phyloP scores from a whole-genome alignment of 2,888 invertebrate species.

The Coenonympha arcania region DNA sequence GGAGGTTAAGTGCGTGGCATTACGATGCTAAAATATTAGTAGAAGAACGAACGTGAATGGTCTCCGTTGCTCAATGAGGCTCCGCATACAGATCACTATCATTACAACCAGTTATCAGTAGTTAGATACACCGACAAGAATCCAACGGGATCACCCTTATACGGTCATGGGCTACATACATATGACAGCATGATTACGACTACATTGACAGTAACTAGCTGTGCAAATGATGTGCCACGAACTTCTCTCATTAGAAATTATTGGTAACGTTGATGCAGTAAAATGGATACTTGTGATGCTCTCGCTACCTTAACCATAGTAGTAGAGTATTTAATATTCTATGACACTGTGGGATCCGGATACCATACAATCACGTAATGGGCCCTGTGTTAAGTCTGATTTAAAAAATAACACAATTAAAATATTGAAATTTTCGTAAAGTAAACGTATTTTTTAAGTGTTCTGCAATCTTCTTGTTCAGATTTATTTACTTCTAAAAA shows the following conservation, averaged over 20 bases:
- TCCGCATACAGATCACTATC: slow-evolving; percentile 12
- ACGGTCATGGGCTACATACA: slow-evolving; percentile 32
- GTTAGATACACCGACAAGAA: slow-evolving; percentile 21
- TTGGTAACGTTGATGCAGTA: slow-evolving; percentile 3
- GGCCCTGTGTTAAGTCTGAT: too few species aligned
- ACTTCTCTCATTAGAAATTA: slow-evolving; percentile 5
- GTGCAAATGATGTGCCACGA: slow-evolving; percentile 8
- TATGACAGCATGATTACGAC: slow-evolving; percentile 8
- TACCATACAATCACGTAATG: too few species aligned
- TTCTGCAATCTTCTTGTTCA: too few species aligned
- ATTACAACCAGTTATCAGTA: slow-evolving; percentile 15
- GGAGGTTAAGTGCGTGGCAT: too few species aligned
- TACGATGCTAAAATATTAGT: too few species aligned
- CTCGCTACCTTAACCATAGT: too few species aligned
- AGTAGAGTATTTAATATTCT: too few species aligned
- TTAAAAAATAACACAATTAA: too few species aligned
- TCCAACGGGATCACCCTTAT: slow-evolving; percentile 44
- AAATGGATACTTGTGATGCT: neutral
- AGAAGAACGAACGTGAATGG: slow-evolving; percentile 1
- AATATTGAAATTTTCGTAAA: too few species aligned
- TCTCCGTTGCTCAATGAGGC: slow-evolving; percentile 7
- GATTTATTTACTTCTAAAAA: too few species aligned
- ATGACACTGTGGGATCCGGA: too few species aligned
- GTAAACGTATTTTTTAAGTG: too few species aligned
- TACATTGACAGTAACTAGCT: slow-evolving; percentile 12